phyloP scores from a whole-genome alignment of 2,797 vertebrate genomes.

The Gobionotothen gibberifrons region DNA sequence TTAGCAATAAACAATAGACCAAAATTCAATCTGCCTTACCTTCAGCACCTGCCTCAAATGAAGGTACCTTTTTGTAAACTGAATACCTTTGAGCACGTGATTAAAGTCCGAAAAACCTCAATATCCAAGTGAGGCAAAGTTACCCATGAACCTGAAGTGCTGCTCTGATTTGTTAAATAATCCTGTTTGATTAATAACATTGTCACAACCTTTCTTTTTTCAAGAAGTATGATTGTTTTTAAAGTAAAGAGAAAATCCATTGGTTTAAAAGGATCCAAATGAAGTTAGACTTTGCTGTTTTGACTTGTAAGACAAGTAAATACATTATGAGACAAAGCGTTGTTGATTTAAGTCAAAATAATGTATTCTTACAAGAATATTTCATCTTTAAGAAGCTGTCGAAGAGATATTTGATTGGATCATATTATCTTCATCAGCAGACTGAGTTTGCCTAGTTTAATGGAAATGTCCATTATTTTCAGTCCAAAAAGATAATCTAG shows the following conservation, averaged over 20 bases:
- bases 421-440: neutral
- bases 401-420: neutral
- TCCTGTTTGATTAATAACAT: neutral
- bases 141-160: neutral
- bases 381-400: neutral
- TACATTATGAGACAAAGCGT: too few species aligned
- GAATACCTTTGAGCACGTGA: neutral
- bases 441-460: neutral
- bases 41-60: neutral
- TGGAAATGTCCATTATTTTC: neutral
- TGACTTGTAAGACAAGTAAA: neutral
- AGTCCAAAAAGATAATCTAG: too few species aligned
- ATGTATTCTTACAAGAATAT: neutral
- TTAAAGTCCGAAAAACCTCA: neutral
- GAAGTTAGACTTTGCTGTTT: neutral
- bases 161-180: constrained; percentile 16
- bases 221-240: neutral
- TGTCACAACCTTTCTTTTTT: neutral
- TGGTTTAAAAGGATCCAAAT: neutral
- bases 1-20: neutral
- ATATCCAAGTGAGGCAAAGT: constrained; percentile 11
- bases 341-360: neutral
- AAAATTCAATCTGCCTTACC: neutral
- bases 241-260: neutral
- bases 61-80: neutral